Percentiles rank a stretch among this genome's conserved stretches.
phyloP scores from a whole-genome alignment of 1,140 invertebrate genomes.

The Polypedilum pembai region DNA sequence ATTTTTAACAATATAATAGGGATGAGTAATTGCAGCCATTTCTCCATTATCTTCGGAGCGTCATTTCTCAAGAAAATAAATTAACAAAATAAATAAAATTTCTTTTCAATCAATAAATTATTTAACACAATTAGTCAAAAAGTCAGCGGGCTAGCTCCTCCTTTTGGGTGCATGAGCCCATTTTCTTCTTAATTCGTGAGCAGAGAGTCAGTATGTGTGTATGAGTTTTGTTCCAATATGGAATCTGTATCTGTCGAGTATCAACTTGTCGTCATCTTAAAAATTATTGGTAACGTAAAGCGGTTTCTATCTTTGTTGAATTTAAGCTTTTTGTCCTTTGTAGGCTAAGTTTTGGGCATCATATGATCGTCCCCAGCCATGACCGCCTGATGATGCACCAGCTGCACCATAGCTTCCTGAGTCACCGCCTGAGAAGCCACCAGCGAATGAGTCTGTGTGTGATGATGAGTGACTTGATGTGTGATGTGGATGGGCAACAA shows the following conservation, averaged over 20 bases:
- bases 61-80: constrained; percentile 20
- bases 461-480: constrained; percentile 49
- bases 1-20: constrained; percentile 25
- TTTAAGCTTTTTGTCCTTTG: constrained; percentile 56
- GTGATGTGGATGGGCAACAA: constrained; percentile 73
- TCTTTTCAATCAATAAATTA: neutral
- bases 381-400: constrained; percentile 37
- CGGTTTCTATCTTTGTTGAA: neutral
- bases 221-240: neutral
- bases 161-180: neutral
- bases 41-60: neutral
- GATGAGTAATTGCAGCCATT: constrained; percentile 4
- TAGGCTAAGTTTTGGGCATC: constrained; percentile 68
- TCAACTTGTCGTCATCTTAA: neutral
- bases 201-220: constrained; percentile 11
- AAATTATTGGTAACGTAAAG: neutral
- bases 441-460: constrained; percentile 52
- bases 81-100: constrained; percentile 23
- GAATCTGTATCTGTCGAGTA: neutral
- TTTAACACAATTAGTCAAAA: constrained; percentile 16
- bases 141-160: neutral
- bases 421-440: constrained; percentile 48
- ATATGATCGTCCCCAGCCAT: constrained; percentile 64
- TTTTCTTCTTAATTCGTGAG: neutral
- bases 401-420: constrained; percentile 49